Evolutionary conservation across 2,888 invertebrate genomes (phyloP), one percentile per base, ranked within the genome.

Genomic region (Scaptomyza tumidula): DNA sequence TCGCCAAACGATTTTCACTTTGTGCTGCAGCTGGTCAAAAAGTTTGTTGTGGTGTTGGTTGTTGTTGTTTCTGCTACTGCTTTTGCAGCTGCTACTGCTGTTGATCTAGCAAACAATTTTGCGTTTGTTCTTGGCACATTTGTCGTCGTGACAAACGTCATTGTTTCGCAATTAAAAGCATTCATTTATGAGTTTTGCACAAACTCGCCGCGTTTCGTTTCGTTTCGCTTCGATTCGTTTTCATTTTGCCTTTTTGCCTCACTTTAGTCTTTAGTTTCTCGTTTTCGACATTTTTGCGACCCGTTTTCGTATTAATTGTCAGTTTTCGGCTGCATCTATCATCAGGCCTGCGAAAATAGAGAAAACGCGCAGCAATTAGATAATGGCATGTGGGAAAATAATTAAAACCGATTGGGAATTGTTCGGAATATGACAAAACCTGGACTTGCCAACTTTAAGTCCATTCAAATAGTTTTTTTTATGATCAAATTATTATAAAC

Each of bases 101-200:
- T 60, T 66, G 69, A 63, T 66, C 43, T 57, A 62, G 64, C 73
- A 63, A 63, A 72, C 27, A 56, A 63, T 71, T 54, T 67, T 60
- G 59, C 69, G 72, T 78, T 71, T 69, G 75, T 69, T 71, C 66
- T 45, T 39, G 67, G 44, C 27, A 61, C 69, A 69, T 73, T 86
- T 69, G 67, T 64, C 45, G 67, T 64, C 43, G 58, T 53, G 50
- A 54, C 57, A 64, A 73, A 62, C 71, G 77, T 82, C 90, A 89
- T 89, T 89, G 78, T 88, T 84, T 77, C 70, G 80, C 90, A 89
- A 89, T 89, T 89, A 87, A 84, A 77, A 83, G 73, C 83, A 78
- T 79, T 84, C 76, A 80, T 78, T 82, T 82, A 73, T 75, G 80
- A 69, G 77, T 77, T 87, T 72, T 39, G 52, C 39, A 14, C 14